A percentile compares a stretch with the other conserved stretches of the same genome.
Conservation (phyloP, 2,888 invertebrate genomes). For the Pammene aurita region DNA sequence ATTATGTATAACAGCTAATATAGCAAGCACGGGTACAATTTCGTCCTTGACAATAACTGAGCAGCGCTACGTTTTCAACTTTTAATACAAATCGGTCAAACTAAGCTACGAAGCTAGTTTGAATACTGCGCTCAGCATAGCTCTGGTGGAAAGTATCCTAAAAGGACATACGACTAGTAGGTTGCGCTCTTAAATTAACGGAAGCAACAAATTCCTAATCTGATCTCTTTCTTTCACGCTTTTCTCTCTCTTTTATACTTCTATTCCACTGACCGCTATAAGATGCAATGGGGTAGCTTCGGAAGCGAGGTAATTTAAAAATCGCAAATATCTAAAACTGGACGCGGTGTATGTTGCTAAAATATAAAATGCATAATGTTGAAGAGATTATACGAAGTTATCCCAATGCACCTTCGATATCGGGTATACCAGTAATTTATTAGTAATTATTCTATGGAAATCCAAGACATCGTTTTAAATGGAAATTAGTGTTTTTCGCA, state of each 20-base stretch:
- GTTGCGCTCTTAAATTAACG: conserved; percentile 47
- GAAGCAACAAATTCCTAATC: conserved; percentile 45
- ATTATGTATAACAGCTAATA: conserved; percentile 20
- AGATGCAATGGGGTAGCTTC: neutral
- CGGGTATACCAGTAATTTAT: no score
- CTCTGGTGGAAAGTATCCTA: neutral
- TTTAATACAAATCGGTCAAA: neutral
- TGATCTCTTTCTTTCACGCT: conserved; percentile 24
- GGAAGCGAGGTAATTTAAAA: neutral
- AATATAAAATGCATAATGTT: no score
- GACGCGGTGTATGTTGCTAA: neutral
- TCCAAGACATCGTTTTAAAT: no score
- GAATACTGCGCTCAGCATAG: neutral
- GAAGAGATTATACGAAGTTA: no score
- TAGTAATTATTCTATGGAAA: no score
- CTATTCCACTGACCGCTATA: neutral
- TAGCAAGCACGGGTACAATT: conserved; percentile 10
- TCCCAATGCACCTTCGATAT: no score
- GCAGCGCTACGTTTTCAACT: neutral
- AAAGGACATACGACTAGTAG: conserved; percentile 50
- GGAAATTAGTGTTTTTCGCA: no score
- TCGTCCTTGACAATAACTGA: conserved; percentile 12
- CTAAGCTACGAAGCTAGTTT: neutral
- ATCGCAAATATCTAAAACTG: neutral
- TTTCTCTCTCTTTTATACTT: neutral